A percentile compares a stretch with the other conserved stretches of the same genome.
These are phyloP conservation scores for Pampus argenteus DNA, from an alignment of 2,797 vertebrate species.

Conservation along the genomic window DNA sequence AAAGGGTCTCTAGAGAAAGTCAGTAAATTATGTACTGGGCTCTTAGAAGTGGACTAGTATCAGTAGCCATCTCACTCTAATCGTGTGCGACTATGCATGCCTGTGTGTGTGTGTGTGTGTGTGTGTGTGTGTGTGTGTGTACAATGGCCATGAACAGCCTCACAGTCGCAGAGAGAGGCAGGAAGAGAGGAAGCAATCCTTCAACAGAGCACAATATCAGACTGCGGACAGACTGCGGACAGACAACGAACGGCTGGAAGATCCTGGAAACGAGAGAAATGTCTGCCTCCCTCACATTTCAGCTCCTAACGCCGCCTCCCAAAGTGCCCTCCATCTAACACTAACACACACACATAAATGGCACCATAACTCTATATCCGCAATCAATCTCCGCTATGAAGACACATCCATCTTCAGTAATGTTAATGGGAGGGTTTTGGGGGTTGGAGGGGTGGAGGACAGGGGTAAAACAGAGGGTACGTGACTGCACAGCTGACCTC, in stretches of 20 bases:
- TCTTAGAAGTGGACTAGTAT: constrained; percentile 74
- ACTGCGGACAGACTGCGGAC: constrained; percentile 76
- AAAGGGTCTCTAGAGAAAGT: constrained; percentile 73
- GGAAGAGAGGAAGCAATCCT: constrained; percentile 82
- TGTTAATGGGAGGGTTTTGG: constrained; percentile 92
- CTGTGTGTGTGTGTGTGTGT: constrained; percentile 36
- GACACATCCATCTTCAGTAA: constrained; percentile 99
- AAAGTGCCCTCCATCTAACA: constrained; percentile 79
- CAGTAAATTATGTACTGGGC: constrained; percentile 77
- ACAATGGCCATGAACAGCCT: constrained; percentile 70
- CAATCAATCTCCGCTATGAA: constrained; percentile 99
- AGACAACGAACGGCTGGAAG: constrained; percentile 82
- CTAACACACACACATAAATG: constrained; percentile 77
- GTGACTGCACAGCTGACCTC: constrained; percentile 75
- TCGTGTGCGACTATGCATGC: constrained; percentile 62
- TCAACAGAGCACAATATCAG: constrained; percentile 83
- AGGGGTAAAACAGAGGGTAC: constrained; percentile 79
- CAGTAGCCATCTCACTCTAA: constrained; percentile 75
- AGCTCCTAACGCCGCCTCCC: constrained; percentile 65
- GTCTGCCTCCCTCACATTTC: constrained; percentile 75
- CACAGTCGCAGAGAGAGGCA: constrained; percentile 67
- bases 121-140: constrained; percentile 28
- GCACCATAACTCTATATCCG: constrained; percentile 98
- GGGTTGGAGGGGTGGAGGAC: constrained; percentile 86
- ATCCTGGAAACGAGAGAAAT: constrained; percentile 80